Percentiles rank a stretch among this genome's conserved stretches.
Conservation (phyloP, 2,113 vertebrate genomes). For the Nyctibius bracteatus region DNA sequence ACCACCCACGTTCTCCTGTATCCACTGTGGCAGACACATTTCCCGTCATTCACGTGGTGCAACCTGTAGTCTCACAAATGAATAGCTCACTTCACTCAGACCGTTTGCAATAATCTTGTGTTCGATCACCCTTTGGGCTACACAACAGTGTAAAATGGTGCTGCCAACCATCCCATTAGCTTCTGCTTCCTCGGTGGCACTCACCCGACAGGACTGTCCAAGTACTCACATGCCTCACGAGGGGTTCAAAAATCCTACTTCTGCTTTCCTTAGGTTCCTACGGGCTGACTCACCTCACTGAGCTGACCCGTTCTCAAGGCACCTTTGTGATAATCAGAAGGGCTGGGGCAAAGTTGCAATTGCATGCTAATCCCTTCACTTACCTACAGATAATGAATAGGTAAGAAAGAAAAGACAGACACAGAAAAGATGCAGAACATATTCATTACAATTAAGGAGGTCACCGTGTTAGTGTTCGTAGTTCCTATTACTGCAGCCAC, state of each 20-base stretch:
- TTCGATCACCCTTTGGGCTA: neutral
- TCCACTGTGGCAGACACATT: neutral
- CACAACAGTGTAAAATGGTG: neutral
- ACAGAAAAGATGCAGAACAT: constrained; percentile 8
- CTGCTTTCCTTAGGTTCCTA: neutral
- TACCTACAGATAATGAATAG: constrained; percentile 43
- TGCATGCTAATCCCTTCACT: constrained; percentile 36
- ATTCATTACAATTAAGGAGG: constrained; percentile 37
- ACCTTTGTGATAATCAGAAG: constrained; percentile 1
- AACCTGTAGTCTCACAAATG: neutral
- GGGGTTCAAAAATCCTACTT: neutral
- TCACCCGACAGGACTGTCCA: fast-evolving
- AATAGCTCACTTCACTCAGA: neutral
- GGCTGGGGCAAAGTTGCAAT: constrained; percentile 38
- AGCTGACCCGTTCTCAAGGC: neutral
- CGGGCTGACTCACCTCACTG: neutral
- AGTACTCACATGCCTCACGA: fast-evolving
- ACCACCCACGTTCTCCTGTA: neutral
- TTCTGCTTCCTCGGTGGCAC: neutral
- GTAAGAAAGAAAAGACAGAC: constrained; percentile 24
- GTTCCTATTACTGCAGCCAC: neutral
- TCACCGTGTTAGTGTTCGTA: neutral
- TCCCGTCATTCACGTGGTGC: neutral
- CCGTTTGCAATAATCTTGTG: neutral
- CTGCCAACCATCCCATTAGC: neutral